Conservation (phyloP, 2,797 vertebrate genomes). For the Diplodus puntazzo region DNA sequence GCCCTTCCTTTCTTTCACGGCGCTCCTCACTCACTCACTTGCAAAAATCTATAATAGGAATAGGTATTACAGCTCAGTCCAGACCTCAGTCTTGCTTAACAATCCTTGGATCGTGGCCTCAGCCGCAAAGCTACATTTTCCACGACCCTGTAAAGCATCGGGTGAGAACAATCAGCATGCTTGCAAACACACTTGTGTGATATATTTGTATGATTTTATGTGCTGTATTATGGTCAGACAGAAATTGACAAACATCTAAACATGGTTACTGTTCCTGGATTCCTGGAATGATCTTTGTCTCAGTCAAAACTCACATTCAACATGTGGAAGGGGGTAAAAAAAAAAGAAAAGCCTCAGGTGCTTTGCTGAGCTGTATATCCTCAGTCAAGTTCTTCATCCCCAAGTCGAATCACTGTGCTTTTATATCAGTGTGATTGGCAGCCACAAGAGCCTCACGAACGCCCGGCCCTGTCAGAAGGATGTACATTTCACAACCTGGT, state of each 20-base stretch:
- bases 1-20: too few relatives aligned
- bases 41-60: not conserved
- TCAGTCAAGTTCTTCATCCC: constrained; percentile 61
- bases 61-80: not conserved
- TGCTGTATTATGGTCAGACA: constrained; percentile 11
- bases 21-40: too few relatives aligned
- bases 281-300: constrained; percentile 31
- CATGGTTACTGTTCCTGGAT: constrained; percentile 4
- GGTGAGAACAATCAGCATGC: not conserved
- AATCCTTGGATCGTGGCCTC: not conserved
- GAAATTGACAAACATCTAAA: constrained; percentile 21
- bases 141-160: not conserved
- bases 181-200: not conserved
- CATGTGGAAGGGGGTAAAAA: constrained; percentile 30
- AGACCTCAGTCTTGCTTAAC: not conserved
- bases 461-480: constrained; percentile 63
- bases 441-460: constrained; percentile 62
- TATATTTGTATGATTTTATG: constrained; percentile 11
- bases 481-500: constrained; percentile 63
- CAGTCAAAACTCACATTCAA: constrained; percentile 43
- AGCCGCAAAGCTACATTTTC: not conserved
- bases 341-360: constrained; percentile 11
- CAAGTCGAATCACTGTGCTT: constrained; percentile 47
- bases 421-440: constrained; percentile 70
- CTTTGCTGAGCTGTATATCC: constrained; percentile 36